A percentile compares a stretch with the other conserved stretches of the same genome.
Evolutionary conservation across 92 coral and sea anemone genomes (phyloP).

Genomic region (Heteractis magnifica): DNA sequence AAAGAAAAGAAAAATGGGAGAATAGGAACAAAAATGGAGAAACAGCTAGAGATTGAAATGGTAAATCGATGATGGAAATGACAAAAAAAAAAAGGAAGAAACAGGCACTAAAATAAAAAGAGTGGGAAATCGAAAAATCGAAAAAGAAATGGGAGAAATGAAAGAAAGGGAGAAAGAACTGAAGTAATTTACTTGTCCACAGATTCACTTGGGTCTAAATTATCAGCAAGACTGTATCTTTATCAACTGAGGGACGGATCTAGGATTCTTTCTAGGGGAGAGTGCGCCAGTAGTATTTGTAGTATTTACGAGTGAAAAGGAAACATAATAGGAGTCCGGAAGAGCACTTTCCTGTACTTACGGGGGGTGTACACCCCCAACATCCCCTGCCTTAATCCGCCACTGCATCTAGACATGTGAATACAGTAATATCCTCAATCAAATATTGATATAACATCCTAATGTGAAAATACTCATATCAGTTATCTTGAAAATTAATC

Average conservation of each 20-base stretch:
- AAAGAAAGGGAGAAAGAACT: not conserved
- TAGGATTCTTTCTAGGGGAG: too few species aligned
- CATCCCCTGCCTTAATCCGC: too few species aligned
- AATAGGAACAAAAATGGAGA: not conserved
- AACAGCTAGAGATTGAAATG: too few species aligned
- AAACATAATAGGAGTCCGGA: too few species aligned
- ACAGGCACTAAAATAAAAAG: not conserved
- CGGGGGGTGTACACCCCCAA: not conserved
- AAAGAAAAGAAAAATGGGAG: not conserved
- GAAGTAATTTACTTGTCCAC: not conserved
- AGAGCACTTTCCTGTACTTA: too few species aligned
- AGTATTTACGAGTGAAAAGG: too few species aligned
- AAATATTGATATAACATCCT: not conserved
- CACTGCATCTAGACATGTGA: not conserved
- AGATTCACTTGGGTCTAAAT: too few species aligned
- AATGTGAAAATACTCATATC: not conserved
- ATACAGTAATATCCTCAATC: not conserved
- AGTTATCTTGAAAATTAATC: not conserved
- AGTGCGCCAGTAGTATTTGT: too few species aligned
- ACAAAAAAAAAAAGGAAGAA: too few species aligned
- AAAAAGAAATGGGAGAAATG: not conserved
- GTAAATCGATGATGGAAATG: too few species aligned
- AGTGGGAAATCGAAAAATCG: not conserved
- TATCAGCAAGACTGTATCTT: too few species aligned
- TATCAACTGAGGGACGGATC: too few species aligned